Evolutionary conservation across 2,797 vertebrate species (phyloP), one percentile per base, ranked within the genome.

Genomic region (Enteromius paludinosus): DNA sequence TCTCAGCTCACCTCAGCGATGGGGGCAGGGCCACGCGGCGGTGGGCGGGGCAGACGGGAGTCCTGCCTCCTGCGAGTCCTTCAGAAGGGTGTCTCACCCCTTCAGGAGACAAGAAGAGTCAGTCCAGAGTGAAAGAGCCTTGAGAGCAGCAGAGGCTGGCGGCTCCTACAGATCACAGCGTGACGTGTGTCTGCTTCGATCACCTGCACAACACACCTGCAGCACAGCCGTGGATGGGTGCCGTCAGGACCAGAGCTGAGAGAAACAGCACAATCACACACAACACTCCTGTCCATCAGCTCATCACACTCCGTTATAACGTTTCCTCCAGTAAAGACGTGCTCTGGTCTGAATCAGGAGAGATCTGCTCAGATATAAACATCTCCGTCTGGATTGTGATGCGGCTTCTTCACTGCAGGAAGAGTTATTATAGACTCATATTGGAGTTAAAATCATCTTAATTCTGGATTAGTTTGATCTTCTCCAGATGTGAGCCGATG

Each of bases 81-180:
- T 91, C 47, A 87, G 86, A 86, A 93, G 91, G 91, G 91, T 91
- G 91, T 93, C 87, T 92, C 91, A 88, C 85, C 81, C 83, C 85
- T 94, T 94, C 89, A 93, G 91, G 93, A 94, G 92, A 95, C 93
- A 94, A 93, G 84, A 92, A 93, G 70, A 92, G 91, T 95, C 90
- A 90, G 92, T 93, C 89, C 92, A 92, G 92, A 90, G 72, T 91
- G 72, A 92, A 79, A 86, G 84, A 85, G 85, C 74, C 68, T 47
- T 70, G 70, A 84, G 61, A 84, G 59, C n/a, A 83, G 54, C 52
- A 84, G 64, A 66, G 11, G 41, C 45, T 33, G 4, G 68, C 68
- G 28, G 68, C 68, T 47, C 23, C 28, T 33, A 64, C 61, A 64
- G 12, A 70, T 47, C 38, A 25, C 23, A 47, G 11, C 68, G 15